Base-by-base conservation (phyloP, 1,140 invertebrate species). In the Vanessa atalanta region DNA sequence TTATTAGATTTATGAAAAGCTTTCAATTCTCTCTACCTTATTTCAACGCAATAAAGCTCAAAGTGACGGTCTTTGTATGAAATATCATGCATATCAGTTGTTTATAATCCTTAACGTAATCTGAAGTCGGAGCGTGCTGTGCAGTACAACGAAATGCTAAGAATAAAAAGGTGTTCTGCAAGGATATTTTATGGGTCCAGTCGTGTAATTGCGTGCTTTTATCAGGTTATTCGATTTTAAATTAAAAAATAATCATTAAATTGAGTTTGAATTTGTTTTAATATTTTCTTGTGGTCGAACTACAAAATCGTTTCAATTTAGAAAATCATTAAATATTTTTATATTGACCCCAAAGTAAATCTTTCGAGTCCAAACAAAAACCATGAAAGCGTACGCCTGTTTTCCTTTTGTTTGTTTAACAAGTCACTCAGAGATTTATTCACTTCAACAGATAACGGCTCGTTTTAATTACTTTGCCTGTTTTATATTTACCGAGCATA, bases 381-480 rank as follows among this genome's bases (percentile, higher is more conserved):
- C 72, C 47, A 68, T 72, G 76, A 74, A 71, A 47, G 65, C 47
- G 43, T 55, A 63, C 55, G 68, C 43, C 63, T 74, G 72, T 84
- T 79, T 83, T 79, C 78, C 79, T 76, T 73, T 73, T 84, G 80
- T 86, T 88, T 86, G 79, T 81, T 86, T 83, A 83, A 83, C 79
- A 80, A 85, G 81, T 79, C 83, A 80, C 77, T 79, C 74, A 20
- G 74, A 79, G 73, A 88, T 85, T 85, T 89, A 88, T 88, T 89
- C 87, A 88, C 86, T 82, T 80, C 79, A 81, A 80, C 72, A 81
- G 80, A 87, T 88, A 89, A 83, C 86, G 83, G 85, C 86, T 80
- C 65, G 60, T 80, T 85, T 89, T 88, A 83, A 89, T 88, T 88
- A 82, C 83, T 83, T 83, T 83, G 83, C 71, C 77, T 79, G 80